Conservation (phyloP, 2,888 invertebrate species). For the Galerucella pusilla region DNA sequence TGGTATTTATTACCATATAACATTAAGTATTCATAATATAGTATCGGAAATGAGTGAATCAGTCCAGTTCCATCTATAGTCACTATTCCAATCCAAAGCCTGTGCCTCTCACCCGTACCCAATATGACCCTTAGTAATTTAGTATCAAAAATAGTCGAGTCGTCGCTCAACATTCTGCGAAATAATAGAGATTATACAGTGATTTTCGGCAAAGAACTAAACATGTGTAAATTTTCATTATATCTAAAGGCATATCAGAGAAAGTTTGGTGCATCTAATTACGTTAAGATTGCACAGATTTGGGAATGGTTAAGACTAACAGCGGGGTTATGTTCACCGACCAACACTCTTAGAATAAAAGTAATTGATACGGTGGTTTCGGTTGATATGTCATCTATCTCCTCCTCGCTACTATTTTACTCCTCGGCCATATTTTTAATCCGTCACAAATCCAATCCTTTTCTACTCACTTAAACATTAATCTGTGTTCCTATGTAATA, state of each 20-base stretch:
- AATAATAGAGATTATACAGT: slow-evolving; percentile 30
- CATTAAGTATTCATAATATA: slow-evolving; percentile 49
- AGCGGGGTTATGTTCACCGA: slow-evolving; percentile 54
- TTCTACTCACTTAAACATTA: slow-evolving; percentile 4
- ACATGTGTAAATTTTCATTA: slow-evolving; percentile 40
- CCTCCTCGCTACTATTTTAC: slow-evolving; percentile 40
- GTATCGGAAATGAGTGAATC: slow-evolving; percentile 57
- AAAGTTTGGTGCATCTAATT: slow-evolving; percentile 20
- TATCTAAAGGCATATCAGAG: slow-evolving; percentile 42
- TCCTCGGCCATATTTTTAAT: slow-evolving; percentile 3
- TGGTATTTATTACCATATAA: slow-evolving; percentile 52
- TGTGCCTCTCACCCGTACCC: slow-evolving; percentile 29
- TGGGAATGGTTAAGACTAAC: slow-evolving; percentile 44
- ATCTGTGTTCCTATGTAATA: neutral
- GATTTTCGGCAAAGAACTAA: slow-evolving; percentile 34
- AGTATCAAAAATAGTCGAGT: slow-evolving; percentile 47
- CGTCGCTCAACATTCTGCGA: slow-evolving; percentile 40
- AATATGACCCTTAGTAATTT: slow-evolving; percentile 39
- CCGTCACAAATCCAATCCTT: slow-evolving; percentile 33
- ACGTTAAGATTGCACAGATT: slow-evolving; percentile 34
- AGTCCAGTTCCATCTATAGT: slow-evolving; percentile 61
- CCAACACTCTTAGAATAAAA: slow-evolving; percentile 51
- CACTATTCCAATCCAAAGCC: slow-evolving; percentile 41
- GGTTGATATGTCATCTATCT: slow-evolving; percentile 62
- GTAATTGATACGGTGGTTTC: slow-evolving; percentile 54